phyloP scores from a whole-genome alignment of 2,888 invertebrate species.

The Saturnia pavonia region DNA sequence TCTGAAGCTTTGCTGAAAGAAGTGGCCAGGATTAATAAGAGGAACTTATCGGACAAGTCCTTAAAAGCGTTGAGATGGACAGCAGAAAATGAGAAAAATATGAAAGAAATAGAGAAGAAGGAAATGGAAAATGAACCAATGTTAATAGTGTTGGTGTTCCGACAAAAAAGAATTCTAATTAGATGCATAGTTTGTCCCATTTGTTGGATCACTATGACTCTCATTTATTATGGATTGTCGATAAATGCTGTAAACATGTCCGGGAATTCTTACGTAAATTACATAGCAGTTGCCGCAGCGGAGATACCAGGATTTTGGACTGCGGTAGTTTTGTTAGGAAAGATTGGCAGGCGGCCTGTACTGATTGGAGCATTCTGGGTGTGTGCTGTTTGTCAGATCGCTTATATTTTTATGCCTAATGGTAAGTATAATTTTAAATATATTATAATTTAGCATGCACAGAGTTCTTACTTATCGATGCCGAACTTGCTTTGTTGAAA shows the following conservation, averaged over 20 bases:
- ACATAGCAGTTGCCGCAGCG: constrained; percentile 80
- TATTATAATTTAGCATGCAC: neutral
- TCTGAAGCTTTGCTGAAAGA: constrained; percentile 83
- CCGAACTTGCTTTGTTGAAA: too few relatives aligned
- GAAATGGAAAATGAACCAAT: constrained; percentile 49
- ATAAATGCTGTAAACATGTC: constrained; percentile 83
- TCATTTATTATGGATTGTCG: constrained; percentile 84
- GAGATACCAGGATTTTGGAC: constrained; percentile 86
- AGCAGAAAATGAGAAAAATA: constrained; percentile 49
- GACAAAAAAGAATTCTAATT: constrained; percentile 49
- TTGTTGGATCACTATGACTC: constrained; percentile 84
- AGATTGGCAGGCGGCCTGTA: constrained; percentile 81
- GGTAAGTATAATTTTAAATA: constrained; percentile 25
- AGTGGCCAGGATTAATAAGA: constrained; percentile 83
- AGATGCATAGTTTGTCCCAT: constrained; percentile 62
- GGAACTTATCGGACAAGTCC: constrained; percentile 56
- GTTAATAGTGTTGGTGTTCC: constrained; percentile 57
- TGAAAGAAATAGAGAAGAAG: constrained; percentile 36
- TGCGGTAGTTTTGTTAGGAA: constrained; percentile 81
- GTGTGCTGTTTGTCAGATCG: constrained; percentile 81
- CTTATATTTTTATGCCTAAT: constrained; percentile 77
- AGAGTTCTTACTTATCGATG: neutral
- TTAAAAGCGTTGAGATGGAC: constrained; percentile 47
- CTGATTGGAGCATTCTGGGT: constrained; percentile 79
- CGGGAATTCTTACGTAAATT: constrained; percentile 84